Percentiles rank a stretch among this genome's conserved stretches.
These are phyloP conservation scores for Tetraneura akinire DNA, from an alignment of 1,140 invertebrate species.

Conservation along the genomic window DNA sequence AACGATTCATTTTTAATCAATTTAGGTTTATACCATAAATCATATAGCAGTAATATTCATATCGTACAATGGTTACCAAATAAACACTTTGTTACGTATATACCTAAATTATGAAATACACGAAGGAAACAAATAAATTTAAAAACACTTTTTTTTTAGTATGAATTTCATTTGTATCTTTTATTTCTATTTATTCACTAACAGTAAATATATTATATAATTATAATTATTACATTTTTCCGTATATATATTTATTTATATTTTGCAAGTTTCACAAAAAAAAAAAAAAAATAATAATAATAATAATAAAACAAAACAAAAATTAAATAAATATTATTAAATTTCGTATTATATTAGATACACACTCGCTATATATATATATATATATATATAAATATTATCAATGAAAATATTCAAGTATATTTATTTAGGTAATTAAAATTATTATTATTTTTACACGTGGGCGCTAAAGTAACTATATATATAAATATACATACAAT, in stretches of 20 bases:
- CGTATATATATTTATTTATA: constrained; percentile 21
- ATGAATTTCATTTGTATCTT: constrained; percentile 42
- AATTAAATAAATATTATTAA: constrained; percentile 34
- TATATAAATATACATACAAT: constrained; percentile 19
- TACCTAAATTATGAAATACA: no score
- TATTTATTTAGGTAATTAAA: constrained; percentile 20
- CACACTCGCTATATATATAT: constrained; percentile 44
- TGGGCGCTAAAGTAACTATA: constrained; percentile 14
- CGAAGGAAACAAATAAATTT: neutral
- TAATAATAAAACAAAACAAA: no score
- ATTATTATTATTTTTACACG: constrained; percentile 45
- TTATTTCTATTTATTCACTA: constrained; percentile 43
- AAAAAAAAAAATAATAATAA: constrained; percentile 23
- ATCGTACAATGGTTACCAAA: no score
- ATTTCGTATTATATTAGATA: constrained; percentile 14
- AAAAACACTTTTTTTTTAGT: constrained; percentile 16
- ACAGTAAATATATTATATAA: constrained; percentile 34
- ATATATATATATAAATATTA: constrained; percentile 18
- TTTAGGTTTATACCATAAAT: no score
- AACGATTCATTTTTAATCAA: no score
- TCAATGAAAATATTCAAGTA: constrained; percentile 32
- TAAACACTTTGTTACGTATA: no score
- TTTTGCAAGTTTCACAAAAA: constrained; percentile 28
- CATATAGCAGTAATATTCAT: no score
- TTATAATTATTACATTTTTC: constrained; percentile 32